These are phyloP conservation scores for Orientallactaga sibirica DNA, from an alignment of 2,797 vertebrate genomes.

Conservation along the genomic window DNA sequence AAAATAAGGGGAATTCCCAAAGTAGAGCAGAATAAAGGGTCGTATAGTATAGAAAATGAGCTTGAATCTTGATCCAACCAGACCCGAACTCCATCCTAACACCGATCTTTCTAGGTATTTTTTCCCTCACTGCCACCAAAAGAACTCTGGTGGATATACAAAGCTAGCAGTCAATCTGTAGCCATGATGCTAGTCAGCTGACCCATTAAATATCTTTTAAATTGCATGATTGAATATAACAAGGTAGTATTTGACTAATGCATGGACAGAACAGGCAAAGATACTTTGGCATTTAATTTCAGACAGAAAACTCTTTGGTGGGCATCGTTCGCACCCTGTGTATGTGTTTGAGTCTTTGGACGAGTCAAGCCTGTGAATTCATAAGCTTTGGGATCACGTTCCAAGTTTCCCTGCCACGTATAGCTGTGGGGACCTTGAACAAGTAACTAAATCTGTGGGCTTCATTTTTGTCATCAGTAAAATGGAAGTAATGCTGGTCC, in stretches of 20 bases:
- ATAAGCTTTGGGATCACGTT: conserved; percentile 8
- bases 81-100: not conserved
- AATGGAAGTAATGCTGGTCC: not conserved
- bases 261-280: not conserved
- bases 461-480: conserved; percentile 58
- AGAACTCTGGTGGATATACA: not conserved
- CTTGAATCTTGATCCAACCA: not conserved
- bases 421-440: not conserved
- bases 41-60: not conserved
- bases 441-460: conserved; percentile 40
- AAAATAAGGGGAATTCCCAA: not conserved
- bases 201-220: not conserved
- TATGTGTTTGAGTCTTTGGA: not conserved
- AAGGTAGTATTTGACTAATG: not conserved
- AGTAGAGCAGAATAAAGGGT: not conserved
- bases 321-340: not conserved
- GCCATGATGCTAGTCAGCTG: not conserved
- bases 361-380: not conserved
- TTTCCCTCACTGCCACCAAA: not conserved
- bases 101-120: not conserved
- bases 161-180: not conserved
- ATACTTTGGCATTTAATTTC: not conserved
- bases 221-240: not conserved
- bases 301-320: not conserved
- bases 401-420: conserved; percentile 23